A percentile compares a stretch with the other conserved stretches of the same genome.
Conservation (phyloP, 2,888 invertebrate species). For the Nebria salina region DNA sequence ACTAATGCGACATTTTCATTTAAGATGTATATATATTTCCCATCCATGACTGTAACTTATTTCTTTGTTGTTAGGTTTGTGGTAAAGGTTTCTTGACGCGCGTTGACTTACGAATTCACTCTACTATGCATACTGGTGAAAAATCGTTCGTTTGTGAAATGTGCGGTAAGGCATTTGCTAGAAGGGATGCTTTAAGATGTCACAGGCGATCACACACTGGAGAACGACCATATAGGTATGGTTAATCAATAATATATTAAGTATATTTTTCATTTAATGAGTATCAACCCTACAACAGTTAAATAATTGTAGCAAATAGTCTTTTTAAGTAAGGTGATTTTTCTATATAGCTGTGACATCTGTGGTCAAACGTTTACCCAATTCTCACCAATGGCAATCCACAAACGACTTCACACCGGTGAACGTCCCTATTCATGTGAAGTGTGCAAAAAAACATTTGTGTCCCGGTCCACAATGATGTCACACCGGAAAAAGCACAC, state of each 20-base stretch:
- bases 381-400: constrained; percentile 72
- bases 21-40: not conserved
- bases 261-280: no score
- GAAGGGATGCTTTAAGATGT: constrained; percentile 68
- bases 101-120: constrained; percentile 69
- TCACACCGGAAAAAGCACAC: constrained; percentile 67
- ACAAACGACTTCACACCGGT: constrained; percentile 70
- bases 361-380: constrained; percentile 73
- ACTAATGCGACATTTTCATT: no score
- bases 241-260: not conserved
- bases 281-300: not conserved
- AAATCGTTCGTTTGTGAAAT: constrained; percentile 71
- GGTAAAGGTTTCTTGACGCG: constrained; percentile 70
- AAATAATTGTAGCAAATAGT: not conserved
- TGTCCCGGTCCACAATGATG: constrained; percentile 70
- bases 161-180: constrained; percentile 70
- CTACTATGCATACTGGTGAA: constrained; percentile 71
- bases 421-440: constrained; percentile 71
- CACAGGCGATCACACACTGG: constrained; percentile 69
- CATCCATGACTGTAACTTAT: not conserved
- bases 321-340: not conserved
- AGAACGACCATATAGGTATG: constrained; percentile 66
- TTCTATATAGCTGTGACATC: constrained; percentile 64
- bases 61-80: constrained; percentile 59
- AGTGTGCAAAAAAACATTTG: constrained; percentile 67